Percentiles rank a stretch among this genome's conserved stretches.
Conservation (phyloP, 2,113 vertebrate species). For the Chaenocephalus aceratus region DNA sequence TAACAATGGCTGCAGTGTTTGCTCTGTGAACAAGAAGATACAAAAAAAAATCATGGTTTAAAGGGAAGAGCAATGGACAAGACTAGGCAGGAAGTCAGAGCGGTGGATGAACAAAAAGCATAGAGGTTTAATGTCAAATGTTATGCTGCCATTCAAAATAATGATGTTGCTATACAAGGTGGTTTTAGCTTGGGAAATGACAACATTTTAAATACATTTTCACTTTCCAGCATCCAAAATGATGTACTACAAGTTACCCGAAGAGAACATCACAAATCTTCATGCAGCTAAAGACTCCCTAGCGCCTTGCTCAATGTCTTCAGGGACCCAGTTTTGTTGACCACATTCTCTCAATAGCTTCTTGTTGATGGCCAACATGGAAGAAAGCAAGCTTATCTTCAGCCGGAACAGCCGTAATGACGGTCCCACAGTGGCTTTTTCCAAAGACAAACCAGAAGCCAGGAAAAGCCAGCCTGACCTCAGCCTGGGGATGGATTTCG, state of each 20-base stretch:
- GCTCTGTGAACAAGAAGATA: constrained; percentile 1
- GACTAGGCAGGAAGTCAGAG: background rate
- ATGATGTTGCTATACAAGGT: background rate
- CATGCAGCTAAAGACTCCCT: constrained; percentile 12
- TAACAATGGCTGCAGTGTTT: background rate
- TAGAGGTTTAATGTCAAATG: constrained; percentile 1
- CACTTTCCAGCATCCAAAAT: constrained; percentile 39
- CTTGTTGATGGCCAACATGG: constrained; percentile 53
- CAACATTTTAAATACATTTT: background rate
- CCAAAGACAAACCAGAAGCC: constrained; percentile 66
- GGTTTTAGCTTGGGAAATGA: background rate
- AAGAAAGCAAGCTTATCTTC: constrained; percentile 78
- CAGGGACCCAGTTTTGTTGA: constrained; percentile 9
- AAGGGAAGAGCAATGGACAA: background rate
- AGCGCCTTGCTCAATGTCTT: background rate
- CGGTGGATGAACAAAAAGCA: background rate
- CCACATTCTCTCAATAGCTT: constrained; percentile 16
- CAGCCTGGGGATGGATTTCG: constrained; percentile 61
- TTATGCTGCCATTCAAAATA: background rate
- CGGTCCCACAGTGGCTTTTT: constrained; percentile 65
- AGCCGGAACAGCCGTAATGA: constrained; percentile 67
- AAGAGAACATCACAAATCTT: constrained; percentile 4
- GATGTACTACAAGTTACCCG: background rate
- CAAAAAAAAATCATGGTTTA: background rate
- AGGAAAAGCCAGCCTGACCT: constrained; percentile 38